Evolutionary conservation across 2,888 invertebrate genomes (phyloP).

Genomic region (Nysson spinosus): DNA sequence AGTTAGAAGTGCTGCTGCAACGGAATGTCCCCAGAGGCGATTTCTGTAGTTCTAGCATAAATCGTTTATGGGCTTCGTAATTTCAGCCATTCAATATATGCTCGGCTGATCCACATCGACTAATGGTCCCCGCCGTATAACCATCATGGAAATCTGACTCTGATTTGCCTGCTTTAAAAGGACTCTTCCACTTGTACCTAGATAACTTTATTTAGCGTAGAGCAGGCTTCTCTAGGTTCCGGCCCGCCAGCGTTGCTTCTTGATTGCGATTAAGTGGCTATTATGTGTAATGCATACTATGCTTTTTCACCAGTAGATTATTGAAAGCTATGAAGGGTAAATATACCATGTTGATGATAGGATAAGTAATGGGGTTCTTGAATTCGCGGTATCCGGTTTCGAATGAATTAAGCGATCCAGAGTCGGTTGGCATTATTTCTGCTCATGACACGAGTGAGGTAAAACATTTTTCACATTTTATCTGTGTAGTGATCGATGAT

Average conservation of each 20-base stretch:
- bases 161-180: constrained; percentile 32
- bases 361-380: not conserved
- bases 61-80: constrained; percentile 52
- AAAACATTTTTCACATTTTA: no score
- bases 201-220: constrained; percentile 50
- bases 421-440: no score
- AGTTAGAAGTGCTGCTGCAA: constrained; percentile 8
- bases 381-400: constrained; percentile 1
- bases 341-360: constrained; percentile 1
- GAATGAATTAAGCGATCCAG: no score
- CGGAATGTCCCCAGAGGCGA: constrained; percentile 39
- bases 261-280: constrained; percentile 51
- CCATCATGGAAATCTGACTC: constrained; percentile 34
- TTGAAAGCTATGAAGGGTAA: constrained; percentile 7
- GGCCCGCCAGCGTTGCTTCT: constrained; percentile 44
- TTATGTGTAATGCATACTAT: constrained; percentile 38
- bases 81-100: constrained; percentile 43
- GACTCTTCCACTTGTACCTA: constrained; percentile 8
- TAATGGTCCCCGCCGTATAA: constrained; percentile 41
- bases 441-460: no score
- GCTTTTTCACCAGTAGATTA: constrained; percentile 15
- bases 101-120: constrained; percentile 32
- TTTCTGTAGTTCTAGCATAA: constrained; percentile 41
- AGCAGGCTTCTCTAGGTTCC: not conserved
- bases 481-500: no score